These are phyloP conservation scores for Manis pentadactyla DNA, from an alignment of 2,797 vertebrate genomes.

Conservation along the genomic window DNA sequence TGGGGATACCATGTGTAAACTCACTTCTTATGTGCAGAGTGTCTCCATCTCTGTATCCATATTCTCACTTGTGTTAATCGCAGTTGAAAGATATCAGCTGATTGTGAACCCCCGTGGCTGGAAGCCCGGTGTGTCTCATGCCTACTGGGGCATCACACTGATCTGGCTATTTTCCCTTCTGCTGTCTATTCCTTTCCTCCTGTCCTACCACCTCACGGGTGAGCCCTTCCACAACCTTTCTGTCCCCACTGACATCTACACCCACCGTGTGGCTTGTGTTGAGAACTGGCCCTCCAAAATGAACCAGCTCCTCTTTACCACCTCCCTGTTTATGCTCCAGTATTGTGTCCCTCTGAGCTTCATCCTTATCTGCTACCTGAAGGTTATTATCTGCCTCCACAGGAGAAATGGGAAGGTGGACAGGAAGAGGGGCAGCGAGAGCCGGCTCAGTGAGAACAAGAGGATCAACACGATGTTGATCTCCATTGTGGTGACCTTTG, in stretches of 20 bases:
- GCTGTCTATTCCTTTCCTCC: slow-evolving; percentile 85
- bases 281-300: slow-evolving; percentile 85
- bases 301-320: slow-evolving; percentile 86
- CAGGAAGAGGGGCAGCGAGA: slow-evolving; percentile 86
- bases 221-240: slow-evolving; percentile 87
- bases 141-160: slow-evolving; percentile 85
- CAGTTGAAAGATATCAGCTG: slow-evolving; percentile 88
- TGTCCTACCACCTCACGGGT: slow-evolving; percentile 85
- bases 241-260: slow-evolving; percentile 80
- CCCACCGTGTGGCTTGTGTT: slow-evolving; percentile 82
- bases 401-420: slow-evolving; percentile 86
- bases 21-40: slow-evolving; percentile 91
- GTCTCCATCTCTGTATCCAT: slow-evolving; percentile 93
- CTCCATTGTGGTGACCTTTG: slow-evolving; percentile 91
- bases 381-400: slow-evolving; percentile 86
- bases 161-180: slow-evolving; percentile 85
- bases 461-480: slow-evolving; percentile 91
- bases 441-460: slow-evolving; percentile 87
- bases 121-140: slow-evolving; percentile 85
- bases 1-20: slow-evolving; percentile 92
- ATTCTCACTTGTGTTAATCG: slow-evolving; percentile 93
- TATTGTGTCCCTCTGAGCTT: slow-evolving; percentile 87
- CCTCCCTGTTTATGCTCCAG: slow-evolving; percentile 86
- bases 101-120: slow-evolving; percentile 88
- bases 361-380: slow-evolving; percentile 88